These are phyloP conservation scores for Enteromius fasciolatus DNA, from an alignment of 2,797 vertebrate genomes.

Conservation along the genomic window DNA sequence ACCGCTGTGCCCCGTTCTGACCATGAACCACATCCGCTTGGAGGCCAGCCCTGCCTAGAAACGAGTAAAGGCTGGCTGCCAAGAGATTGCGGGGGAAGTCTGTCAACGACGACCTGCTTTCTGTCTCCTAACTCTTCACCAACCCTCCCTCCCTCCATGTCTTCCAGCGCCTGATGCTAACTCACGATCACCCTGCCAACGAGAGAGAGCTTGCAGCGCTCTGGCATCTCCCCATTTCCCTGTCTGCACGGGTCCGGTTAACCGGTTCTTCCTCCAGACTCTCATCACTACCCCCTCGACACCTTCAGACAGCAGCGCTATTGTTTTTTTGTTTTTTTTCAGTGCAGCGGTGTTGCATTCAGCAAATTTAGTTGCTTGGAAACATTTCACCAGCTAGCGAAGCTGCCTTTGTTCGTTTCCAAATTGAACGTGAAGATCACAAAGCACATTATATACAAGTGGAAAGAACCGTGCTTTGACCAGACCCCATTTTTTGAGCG, in stretches of 20 bases:
- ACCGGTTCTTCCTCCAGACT: conserved; percentile 30
- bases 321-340: not conserved
- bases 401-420: not conserved
- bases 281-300: conserved; percentile 26
- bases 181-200: conserved; percentile 53
- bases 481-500: not conserved
- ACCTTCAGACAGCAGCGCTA: not conserved
- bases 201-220: conserved; percentile 45
- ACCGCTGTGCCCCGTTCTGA: conserved; percentile 69
- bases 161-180: conserved; percentile 45
- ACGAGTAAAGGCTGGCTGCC: conserved; percentile 50
- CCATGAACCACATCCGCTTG: conserved; percentile 77
- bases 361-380: conserved; percentile 23
- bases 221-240: conserved; percentile 34
- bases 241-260: conserved; percentile 41
- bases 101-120: conserved; percentile 61
- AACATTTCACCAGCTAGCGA: not conserved
- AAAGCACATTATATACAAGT: not conserved
- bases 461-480: not conserved
- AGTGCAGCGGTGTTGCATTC: not conserved
- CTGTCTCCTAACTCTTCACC: conserved; percentile 41
- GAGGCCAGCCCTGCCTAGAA: conserved; percentile 48
- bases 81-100: conserved; percentile 59
- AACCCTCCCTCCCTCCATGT: not conserved
- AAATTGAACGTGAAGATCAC: not conserved